Percentiles rank a stretch among this genome's conserved stretches.
Conservation (phyloP, 23 tunicate genomes). For the Corella eumyota region DNA sequence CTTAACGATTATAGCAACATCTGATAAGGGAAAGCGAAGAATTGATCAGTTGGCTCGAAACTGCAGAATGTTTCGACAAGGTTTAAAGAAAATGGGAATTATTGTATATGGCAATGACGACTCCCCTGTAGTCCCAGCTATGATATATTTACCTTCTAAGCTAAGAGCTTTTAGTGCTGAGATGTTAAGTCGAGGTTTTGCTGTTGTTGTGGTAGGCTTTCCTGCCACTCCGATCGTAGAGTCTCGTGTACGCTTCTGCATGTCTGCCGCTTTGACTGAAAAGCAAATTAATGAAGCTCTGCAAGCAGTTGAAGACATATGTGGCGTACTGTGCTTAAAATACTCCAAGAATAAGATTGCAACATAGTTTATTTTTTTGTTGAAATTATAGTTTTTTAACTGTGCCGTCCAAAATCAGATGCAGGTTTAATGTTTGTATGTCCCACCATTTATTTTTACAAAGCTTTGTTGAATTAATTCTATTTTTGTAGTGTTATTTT, state of each 20-base stretch:
- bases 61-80: constrained; percentile 57
- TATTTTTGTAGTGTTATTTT: too few species aligned
- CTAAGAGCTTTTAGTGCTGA: constrained; percentile 72
- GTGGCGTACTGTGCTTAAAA: too few species aligned
- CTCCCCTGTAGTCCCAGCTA: constrained; percentile 84
- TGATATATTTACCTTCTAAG: constrained; percentile 62
- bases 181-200: constrained; percentile 77
- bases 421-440: too few species aligned
- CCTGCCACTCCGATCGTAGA: constrained; percentile 87
- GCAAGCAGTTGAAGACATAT: constrained; percentile 29
- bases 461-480: too few species aligned
- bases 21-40: constrained; percentile 52
- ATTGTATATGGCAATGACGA: constrained; percentile 87
- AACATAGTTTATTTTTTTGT: too few species aligned
- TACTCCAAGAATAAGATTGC: too few species aligned
- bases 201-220: constrained; percentile 90
- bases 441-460: too few species aligned
- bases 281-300: constrained; percentile 61
- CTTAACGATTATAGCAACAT: constrained; percentile 31
- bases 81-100: constrained; percentile 53
- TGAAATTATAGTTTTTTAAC: too few species aligned
- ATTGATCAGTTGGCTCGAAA: constrained; percentile 47
- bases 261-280: constrained; percentile 70
- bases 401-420: too few species aligned
- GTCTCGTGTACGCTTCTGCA: constrained; percentile 71